These are phyloP conservation scores for Drosophila diplacantha DNA, from an alignment of 2,888 invertebrate species.

Conservation along the genomic window DNA sequence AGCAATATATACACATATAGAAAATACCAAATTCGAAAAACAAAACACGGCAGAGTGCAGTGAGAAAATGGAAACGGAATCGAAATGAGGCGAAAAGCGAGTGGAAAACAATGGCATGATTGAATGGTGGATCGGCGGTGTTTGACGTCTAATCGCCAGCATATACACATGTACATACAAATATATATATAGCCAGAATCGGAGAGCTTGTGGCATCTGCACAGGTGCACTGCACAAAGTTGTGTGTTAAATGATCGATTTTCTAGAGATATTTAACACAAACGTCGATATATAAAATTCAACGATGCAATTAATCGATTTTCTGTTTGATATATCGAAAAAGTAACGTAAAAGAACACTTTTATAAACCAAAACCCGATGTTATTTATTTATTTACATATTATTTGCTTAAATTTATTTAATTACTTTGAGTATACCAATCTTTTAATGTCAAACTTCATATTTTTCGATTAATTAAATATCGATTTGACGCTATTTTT, in stretches of 20 bases:
- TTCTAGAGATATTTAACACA: background rate
- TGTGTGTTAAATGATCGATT: background rate
- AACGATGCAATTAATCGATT: background rate
- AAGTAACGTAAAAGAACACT: too few species aligned
- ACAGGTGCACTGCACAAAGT: background rate
- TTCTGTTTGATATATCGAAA: background rate
- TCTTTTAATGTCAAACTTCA: background rate
- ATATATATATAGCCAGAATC: conserved; percentile 2
- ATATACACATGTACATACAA: conserved; percentile 1
- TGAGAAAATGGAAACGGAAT: conserved; percentile 23
- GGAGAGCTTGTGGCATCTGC: conserved; percentile 6
- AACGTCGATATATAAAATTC: background rate
- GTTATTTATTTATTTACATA: too few species aligned
- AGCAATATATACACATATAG: background rate
- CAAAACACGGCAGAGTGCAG: conserved; percentile 18
- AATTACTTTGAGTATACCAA: background rate
- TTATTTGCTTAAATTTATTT: too few species aligned
- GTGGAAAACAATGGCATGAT: conserved; percentile 29
- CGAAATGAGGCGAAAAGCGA: conserved; percentile 18
- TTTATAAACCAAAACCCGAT: too few species aligned
- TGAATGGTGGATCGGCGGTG: conserved; percentile 16
- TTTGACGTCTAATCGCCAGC: conserved; percentile 29
- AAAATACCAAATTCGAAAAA: conserved; percentile 14
- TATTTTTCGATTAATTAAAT: background rate
- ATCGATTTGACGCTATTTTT: background rate